Percentiles rank a stretch among this genome's conserved stretches.
Evolutionary conservation across 2,113 vertebrate species (phyloP).

Genomic region (Cisticola juncidis): DNA sequence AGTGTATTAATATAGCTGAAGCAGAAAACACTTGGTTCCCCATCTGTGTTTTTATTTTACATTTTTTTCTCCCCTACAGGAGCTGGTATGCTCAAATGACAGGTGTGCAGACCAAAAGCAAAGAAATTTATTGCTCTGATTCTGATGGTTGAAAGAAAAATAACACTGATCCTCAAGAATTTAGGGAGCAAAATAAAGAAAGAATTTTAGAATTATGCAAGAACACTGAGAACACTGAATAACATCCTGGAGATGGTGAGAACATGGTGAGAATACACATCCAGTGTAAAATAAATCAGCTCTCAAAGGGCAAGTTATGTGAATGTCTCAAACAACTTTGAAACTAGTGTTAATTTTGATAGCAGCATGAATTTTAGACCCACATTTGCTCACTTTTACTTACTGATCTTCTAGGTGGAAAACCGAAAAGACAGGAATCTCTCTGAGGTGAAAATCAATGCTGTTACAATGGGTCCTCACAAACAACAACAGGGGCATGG

Average conservation of each 20-base stretch:
- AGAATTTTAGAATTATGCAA: not conserved
- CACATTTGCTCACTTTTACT: not conserved
- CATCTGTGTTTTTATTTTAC: not conserved
- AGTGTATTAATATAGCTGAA: not conserved
- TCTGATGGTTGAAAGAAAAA: not conserved
- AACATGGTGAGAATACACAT: not conserved
- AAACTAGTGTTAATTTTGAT: not conserved
- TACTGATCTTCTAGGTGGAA: not conserved
- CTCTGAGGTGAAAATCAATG: not conserved
- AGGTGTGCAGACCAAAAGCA: not conserved
- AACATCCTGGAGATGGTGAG: not conserved
- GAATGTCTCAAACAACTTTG: not conserved
- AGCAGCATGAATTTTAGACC: not conserved
- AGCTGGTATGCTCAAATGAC: not conserved
- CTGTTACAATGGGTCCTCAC: not conserved
- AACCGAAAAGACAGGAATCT: not conserved
- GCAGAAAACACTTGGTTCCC: not conserved
- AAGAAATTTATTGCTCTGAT: not conserved
- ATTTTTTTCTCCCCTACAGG: not conserved
- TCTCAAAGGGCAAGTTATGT: not conserved
- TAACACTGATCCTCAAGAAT: not conserved
- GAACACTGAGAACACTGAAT: not conserved
- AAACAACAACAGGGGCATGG: not conserved
- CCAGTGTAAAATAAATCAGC: not conserved
- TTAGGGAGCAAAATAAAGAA: not conserved